Conservation (phyloP, 2,888 invertebrate species). For the Phyto melanocephala region DNA sequence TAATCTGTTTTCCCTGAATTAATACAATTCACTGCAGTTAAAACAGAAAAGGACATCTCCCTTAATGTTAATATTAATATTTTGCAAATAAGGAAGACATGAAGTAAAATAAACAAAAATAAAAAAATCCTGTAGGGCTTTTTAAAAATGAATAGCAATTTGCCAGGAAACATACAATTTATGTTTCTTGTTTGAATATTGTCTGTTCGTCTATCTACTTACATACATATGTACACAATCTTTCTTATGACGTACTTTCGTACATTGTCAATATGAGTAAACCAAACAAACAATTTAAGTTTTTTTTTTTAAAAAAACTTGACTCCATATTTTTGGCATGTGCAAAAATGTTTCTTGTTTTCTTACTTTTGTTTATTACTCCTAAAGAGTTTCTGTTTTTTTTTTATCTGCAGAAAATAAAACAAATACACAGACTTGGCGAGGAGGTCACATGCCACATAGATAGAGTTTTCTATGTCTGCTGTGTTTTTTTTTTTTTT, state of each 20-base stretch:
- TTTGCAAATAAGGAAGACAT: slow-evolving; percentile 22
- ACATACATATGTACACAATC: not conserved
- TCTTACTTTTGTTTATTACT: slow-evolving; percentile 16
- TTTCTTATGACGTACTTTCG: not conserved
- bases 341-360: slow-evolving; percentile 24
- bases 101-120: slow-evolving; percentile 9
- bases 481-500: slow-evolving; percentile 19
- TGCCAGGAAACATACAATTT: slow-evolving; percentile 55
- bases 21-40: slow-evolving; percentile 37
- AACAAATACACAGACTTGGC: slow-evolving; percentile 52
- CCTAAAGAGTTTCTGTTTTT: slow-evolving; percentile 30
- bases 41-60: slow-evolving; percentile 20
- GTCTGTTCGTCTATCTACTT: slow-evolving; percentile 34
- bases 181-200: slow-evolving; percentile 54
- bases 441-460: slow-evolving; percentile 51
- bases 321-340: slow-evolving; percentile 48
- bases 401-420: not conserved
- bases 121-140: slow-evolving; percentile 33
- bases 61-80: slow-evolving; percentile 36
- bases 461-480: slow-evolving; percentile 47
- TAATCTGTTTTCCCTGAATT: slow-evolving; percentile 35
- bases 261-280: slow-evolving; percentile 30
- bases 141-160: slow-evolving; percentile 23
- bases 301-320: slow-evolving; percentile 40
- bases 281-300: slow-evolving; percentile 54